Conservation (phyloP, 1,140 invertebrate species). For the Mylabris phalerata region DNA sequence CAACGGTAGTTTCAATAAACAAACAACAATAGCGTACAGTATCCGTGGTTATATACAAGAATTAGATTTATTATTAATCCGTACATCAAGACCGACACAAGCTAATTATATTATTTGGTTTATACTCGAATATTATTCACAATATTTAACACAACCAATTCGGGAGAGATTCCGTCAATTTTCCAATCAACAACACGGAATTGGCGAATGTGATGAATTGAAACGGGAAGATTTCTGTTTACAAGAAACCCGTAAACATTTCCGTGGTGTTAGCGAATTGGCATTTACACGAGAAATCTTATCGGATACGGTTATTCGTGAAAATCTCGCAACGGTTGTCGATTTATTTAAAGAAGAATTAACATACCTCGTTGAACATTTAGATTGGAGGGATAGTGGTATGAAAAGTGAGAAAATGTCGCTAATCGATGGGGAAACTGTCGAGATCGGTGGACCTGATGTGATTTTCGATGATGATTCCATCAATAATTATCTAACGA, state of each 20-base stretch:
- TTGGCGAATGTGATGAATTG: neutral
- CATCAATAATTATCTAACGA: neutral
- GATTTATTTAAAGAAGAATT: slow-evolving; percentile 1
- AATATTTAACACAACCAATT: neutral
- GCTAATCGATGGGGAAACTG: neutral
- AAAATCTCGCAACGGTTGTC: neutral
- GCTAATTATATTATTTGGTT: slow-evolving; percentile 9
- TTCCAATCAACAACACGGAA: too few species aligned
- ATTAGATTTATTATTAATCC: slow-evolving; percentile 1
- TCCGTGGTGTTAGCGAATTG: neutral
- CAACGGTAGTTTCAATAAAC: neutral
- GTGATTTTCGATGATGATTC: slow-evolving; percentile 2
- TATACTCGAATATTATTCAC: slow-evolving; percentile 1
- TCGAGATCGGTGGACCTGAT: neutral
- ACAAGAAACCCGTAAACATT: neutral
- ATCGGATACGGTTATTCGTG: neutral
- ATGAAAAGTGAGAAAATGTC: neutral
- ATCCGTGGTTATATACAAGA: slow-evolving; percentile 2
- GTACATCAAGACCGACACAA: slow-evolving; percentile 1
- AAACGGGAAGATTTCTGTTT: neutral
- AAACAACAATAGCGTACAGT: slow-evolving; percentile 1
- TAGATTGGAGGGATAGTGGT: neutral
- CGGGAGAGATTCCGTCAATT: neutral
- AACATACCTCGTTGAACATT: neutral
- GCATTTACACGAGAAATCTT: neutral